These are phyloP conservation scores for Apocheima hispidaria DNA, from an alignment of 2,888 invertebrate species.

Conservation along the genomic window DNA sequence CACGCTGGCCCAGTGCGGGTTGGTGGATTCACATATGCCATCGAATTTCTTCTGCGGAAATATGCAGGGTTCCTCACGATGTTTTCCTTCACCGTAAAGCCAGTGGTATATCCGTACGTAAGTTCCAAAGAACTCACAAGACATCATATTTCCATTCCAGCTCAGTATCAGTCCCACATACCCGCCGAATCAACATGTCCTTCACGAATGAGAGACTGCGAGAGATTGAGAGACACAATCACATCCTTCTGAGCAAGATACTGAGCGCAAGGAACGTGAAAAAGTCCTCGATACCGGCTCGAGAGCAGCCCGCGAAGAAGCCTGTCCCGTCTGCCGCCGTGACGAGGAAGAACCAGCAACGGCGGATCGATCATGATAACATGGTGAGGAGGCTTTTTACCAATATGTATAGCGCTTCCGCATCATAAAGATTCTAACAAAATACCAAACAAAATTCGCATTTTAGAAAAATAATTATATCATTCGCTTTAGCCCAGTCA, in stretches of 20 bases:
- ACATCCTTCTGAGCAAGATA: slow-evolving; percentile 86
- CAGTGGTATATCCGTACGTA: no score
- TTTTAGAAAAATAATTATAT: no score
- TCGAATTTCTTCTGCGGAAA: no score
- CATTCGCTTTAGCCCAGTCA: no score
- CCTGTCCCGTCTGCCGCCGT: slow-evolving; percentile 78
- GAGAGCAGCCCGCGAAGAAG: slow-evolving; percentile 53
- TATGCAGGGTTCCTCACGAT: no score
- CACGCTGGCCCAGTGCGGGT: no score
- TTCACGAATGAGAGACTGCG: slow-evolving; percentile 87
- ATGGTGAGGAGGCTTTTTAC: slow-evolving; percentile 68
- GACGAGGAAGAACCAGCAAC: slow-evolving; percentile 82
- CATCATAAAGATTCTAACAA: no score
- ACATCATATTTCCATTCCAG: slow-evolving; percentile 53
- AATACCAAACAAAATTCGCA: no score
- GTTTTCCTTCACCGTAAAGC: no score
- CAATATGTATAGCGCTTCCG: not conserved
- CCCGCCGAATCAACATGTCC: slow-evolving; percentile 79
- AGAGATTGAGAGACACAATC: slow-evolving; percentile 87
- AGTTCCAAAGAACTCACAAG: not conserved
- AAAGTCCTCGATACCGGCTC: slow-evolving; percentile 68
- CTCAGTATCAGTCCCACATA: slow-evolving; percentile 64
- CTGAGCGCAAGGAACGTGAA: slow-evolving; percentile 74
- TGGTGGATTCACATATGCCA: no score
- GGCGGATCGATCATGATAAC: slow-evolving; percentile 86